Base-by-base conservation (phyloP, 2,888 invertebrate genomes). In the Amblyteles armatorius region DNA sequence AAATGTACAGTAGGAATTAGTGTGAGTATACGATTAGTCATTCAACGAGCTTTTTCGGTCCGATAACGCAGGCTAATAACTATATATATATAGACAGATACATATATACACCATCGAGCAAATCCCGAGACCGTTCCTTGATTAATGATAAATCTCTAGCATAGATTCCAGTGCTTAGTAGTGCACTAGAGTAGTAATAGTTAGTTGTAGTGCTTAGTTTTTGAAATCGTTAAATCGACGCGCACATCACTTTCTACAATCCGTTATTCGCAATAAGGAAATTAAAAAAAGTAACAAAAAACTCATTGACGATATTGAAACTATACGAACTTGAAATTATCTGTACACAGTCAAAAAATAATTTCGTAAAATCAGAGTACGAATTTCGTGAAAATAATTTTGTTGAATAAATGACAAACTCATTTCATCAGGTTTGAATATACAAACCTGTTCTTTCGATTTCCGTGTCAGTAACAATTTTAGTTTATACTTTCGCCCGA, bases 11-110 rank as follows among this genome's bases (percentile, higher is more conserved):
- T 78, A 73, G 33, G 3, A 63, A 68, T 81, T 78, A 80, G 36
- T 50, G 36, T 65, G 48, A 72, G 26, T 67, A 67, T 65, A 40
- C 29, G 22, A 22, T 40, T 82, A 84, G 76, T 84, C 55, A 69
- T 69, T n/a, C 60, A 68, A 81, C 68, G 73, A 82, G 73, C 55
- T 72, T 76, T 52, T 78, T 69, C 68, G 67, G 48, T 48, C 67
- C 19, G 29, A 60, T 29, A 40, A 83, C 77, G 29, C 13, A 16
- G 19, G 16, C 48, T 71, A 52, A 71, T 71, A 55, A 22, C 11
- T 13, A 60, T 77, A 68, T 77, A 57, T 44, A 26, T 26, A 44
- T 40, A n/a, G 26, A 67, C 40, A 63, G 33, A 48, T 52, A 44
- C 57, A 44, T 44, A 19, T 33, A 52, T 16, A 22, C 11, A 22